Evolutionary conservation across 2,113 vertebrate species (phyloP), one percentile per base, ranked within the genome.

Genomic region (Poeciliopsis prolifica): DNA sequence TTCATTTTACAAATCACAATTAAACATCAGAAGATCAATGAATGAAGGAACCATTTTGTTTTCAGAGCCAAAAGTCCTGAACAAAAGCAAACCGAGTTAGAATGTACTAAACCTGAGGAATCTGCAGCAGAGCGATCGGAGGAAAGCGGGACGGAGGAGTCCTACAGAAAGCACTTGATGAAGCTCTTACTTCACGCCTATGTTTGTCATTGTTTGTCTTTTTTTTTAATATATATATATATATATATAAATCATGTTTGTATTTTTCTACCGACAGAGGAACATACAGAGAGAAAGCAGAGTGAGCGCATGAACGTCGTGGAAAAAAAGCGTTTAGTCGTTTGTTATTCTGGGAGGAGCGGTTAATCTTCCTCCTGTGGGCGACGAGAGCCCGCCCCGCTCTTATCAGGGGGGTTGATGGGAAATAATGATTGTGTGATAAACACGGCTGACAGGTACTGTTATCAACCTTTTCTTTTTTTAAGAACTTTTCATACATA

Each of bases 261-360:
- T 94, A 94, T 95, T 95, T 95, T 95, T 95, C 85, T 94, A 94
- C 89, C 90, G 89, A 91, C 82, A 85, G 84, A 83, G 75, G 72
- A 87, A 63, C 72, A 74, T 85, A 82, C 35, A 2, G 78, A 82
- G 72, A 75, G 83, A 78, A 79, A 82, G 17, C 44, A 48, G 67
- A 70, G 54, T 65, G 81, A 78, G 70, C 79, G 89, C 75, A 87
- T 87, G 90, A 92, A 87, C 87, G 89, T 89, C 80, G 86, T 79
- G 70, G 80, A 71, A 86, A 86, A 72, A 54, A 67, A 66, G 35
- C 7, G 64, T 77, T 65, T 74, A 37, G 70, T 67, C 65, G 35
- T 35, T 24, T 40, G 1, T 40, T 84, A 35, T 77, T 77, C 58
- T 70, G 7, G 61, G 6, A 67, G 79, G 68, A 61, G 72, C 69